These are phyloP conservation scores for Cosmopolites sordidus DNA, from an alignment of 2,888 invertebrate species.

Conservation along the genomic window DNA sequence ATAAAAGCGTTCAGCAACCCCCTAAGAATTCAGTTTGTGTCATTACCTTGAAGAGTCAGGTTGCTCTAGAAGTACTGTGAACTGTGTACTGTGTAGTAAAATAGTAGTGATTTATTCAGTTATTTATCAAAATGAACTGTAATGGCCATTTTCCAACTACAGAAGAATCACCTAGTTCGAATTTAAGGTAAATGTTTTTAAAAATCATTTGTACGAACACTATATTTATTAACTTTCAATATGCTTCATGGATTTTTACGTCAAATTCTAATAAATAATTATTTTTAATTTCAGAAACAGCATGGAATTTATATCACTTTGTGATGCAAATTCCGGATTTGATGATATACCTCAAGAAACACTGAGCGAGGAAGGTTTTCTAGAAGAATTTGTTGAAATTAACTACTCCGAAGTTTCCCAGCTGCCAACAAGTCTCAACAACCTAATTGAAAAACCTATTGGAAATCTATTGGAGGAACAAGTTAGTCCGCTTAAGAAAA, in stretches of 20 bases:
- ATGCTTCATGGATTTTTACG: no score
- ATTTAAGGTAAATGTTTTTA: constrained; percentile 14
- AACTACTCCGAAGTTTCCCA: neutral
- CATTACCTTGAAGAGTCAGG: constrained; percentile 7
- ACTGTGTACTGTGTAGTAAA: no score
- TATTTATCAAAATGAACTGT: constrained; percentile 10
- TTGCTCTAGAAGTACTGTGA: neutral
- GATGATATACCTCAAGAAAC: constrained; percentile 13
- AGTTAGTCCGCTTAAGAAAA: constrained; percentile 11
- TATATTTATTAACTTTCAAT: no score
- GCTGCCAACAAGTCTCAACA: constrained; percentile 17
- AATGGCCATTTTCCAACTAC: constrained; percentile 10
- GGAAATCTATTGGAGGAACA: constrained; percentile 12
- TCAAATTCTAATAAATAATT: no score
- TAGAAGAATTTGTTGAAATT: constrained; percentile 22
- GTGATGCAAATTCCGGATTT: constrained; percentile 21
- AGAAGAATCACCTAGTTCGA: neutral
- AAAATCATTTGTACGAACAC: neutral
- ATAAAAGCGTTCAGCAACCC: constrained; percentile 12
- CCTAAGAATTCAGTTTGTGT: constrained; percentile 15
- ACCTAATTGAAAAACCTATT: constrained; percentile 15
- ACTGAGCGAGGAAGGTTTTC: constrained; percentile 11
- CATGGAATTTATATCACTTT: constrained; percentile 9
- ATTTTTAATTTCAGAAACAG: constrained; percentile 7
- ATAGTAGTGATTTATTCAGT: no score